phyloP scores from a whole-genome alignment of 2,888 invertebrate species.

The Norana najaformis region DNA sequence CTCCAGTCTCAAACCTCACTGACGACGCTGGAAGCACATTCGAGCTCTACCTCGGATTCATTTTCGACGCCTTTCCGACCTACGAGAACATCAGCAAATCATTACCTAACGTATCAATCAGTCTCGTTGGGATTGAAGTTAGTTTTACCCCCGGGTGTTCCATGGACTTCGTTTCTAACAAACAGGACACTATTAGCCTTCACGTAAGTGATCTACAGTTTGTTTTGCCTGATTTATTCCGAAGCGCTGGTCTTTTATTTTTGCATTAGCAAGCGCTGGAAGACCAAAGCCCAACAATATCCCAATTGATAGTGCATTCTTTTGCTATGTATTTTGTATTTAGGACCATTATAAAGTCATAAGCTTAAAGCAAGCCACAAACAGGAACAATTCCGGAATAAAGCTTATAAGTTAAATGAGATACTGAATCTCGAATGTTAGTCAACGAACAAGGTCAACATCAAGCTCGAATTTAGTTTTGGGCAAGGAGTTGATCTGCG shows the following conservation, averaged over 20 bases:
- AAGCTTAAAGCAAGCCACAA: too few relatives aligned
- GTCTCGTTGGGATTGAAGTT: not conserved
- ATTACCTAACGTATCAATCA: not conserved
- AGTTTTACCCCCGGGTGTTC: not conserved
- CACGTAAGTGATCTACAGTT: not conserved
- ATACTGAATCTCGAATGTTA: too few relatives aligned
- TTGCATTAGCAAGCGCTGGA: not conserved
- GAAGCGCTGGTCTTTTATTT: not conserved
- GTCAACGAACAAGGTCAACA: too few relatives aligned
- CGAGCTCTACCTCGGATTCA: slow-evolving; percentile 19
- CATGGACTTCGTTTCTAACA: not conserved
- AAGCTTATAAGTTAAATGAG: too few relatives aligned
- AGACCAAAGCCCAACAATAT: not conserved
- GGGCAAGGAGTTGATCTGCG: too few relatives aligned
- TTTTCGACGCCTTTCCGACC: not conserved
- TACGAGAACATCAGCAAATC: slow-evolving; percentile 4
- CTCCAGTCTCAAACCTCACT: not conserved
- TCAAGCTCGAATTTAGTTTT: too few relatives aligned
- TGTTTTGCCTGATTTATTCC: too few relatives aligned
- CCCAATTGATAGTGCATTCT: too few relatives aligned
- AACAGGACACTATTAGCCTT: not conserved
- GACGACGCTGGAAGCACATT: slow-evolving; percentile 3
- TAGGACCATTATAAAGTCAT: too few relatives aligned
- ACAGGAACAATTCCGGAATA: too few relatives aligned
- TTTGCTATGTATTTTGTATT: too few relatives aligned